Evolutionary conservation across 1,140 invertebrate species (phyloP), one percentile per base, ranked within the genome.

Genomic region (Zaprionus kolodkinae): DNA sequence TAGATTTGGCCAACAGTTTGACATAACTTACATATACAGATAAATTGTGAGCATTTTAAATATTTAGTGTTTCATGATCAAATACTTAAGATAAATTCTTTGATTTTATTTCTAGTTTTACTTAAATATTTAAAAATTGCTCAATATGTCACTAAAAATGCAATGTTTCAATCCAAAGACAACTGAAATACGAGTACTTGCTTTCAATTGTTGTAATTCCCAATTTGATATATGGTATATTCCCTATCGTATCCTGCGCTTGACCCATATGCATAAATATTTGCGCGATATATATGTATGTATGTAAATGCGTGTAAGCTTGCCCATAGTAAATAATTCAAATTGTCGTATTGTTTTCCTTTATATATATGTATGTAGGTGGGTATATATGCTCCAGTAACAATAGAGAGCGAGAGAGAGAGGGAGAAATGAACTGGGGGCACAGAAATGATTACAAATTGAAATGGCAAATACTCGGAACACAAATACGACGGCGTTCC

Each of bases 401-500:
- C 27, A 30, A 30, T 30, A 30, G 21, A 21, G 21, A 30, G 0
- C 1, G 27, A 21, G 21, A 21, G 21, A 21, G 21, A 2, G 21
- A 21, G 10, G 13, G n/a, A 63, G n/a, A 57, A 27, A 30, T 36
- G 15, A 67, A 45, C 56, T 36, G 55, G 52, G 30, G 55, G 43
- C 45, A 67, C 68, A 78, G 78, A 81, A 81, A 74, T 81, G 78
- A 86, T 81, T 81, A 86, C 82, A 86, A 80, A 86, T 79, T 76
- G 71, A 68, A 78, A 85, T 67, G 74, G 74, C 56, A 68, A 72
- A 72, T 72, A 27, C 54, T 38, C 55, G n/a, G 21, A 43, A 72
- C 45, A 52, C 38, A 67, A 67, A 56, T 76, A 76, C 74, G 76
- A 12, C 45, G 17, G 11, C 17, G 45, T 25, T 63, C 61, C 30